Conservation (phyloP, 2,888 invertebrate species). For the Drosophila mercatorum region DNA sequence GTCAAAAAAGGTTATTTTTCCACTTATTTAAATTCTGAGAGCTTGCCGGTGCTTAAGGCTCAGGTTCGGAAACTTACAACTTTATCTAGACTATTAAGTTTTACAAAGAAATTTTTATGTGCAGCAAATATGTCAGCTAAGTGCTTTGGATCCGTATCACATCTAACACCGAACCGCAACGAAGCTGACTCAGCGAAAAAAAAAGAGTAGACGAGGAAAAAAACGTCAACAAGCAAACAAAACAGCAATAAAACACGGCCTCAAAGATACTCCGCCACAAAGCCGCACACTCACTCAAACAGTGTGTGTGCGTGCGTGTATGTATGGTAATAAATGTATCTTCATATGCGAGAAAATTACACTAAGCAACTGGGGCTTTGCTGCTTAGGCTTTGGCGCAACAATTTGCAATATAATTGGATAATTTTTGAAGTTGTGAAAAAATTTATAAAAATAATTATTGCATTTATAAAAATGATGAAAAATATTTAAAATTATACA, state of each 20-base stretch:
- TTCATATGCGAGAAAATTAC: conserved; percentile 59
- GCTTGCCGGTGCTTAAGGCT: conserved; percentile 37
- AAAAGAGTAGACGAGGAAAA: conserved; percentile 24
- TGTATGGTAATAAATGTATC: conserved; percentile 42
- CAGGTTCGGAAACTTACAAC: conserved; percentile 47
- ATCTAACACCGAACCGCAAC: conserved; percentile 60
- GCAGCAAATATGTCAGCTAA: conserved; percentile 74
- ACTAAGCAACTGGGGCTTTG: conserved; percentile 35
- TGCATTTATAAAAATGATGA: no score
- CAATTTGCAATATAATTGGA: background rate
- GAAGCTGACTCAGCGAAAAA: conserved; percentile 70
- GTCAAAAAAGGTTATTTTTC: conserved; percentile 25
- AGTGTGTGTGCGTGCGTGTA: background rate
- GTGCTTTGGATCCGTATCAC: conserved; percentile 61
- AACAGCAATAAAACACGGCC: conserved; percentile 74
- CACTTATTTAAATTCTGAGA: conserved; percentile 63
- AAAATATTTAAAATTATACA: no score
- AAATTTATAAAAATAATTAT: background rate
- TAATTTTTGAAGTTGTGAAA: background rate
- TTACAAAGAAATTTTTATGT: conserved; percentile 67
- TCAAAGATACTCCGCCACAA: conserved; percentile 56
- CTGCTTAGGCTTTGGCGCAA: background rate
- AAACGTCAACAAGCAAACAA: conserved; percentile 74
- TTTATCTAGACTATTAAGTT: conserved; percentile 77
- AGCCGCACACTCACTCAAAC: conserved; percentile 29